A percentile compares a stretch with the other conserved stretches of the same genome.
Conservation (phyloP, 2,888 invertebrate genomes). For the Ormyrus thymus region DNA sequence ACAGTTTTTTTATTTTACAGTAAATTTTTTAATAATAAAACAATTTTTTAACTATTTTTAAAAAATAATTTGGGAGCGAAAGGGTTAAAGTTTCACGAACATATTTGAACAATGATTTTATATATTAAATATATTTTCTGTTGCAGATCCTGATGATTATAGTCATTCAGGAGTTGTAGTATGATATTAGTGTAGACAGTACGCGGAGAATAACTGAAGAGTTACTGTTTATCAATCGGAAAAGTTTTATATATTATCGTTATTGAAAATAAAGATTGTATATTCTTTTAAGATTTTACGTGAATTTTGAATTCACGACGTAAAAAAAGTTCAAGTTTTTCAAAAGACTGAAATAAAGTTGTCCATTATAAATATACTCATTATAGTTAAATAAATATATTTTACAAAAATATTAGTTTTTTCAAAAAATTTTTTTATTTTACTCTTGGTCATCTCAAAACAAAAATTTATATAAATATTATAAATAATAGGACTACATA, state of each 20-base stretch:
- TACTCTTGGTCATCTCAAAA: too few species aligned
- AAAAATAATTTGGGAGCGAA: too few species aligned
- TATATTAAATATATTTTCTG: slow-evolving; percentile 46
- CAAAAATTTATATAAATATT: not conserved
- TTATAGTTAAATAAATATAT: slow-evolving; percentile 23
- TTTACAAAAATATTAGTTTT: slow-evolving; percentile 19
- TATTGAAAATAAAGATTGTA: slow-evolving; percentile 11
- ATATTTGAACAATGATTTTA: not conserved
- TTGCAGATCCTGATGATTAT: slow-evolving; percentile 71
- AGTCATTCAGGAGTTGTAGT: slow-evolving; percentile 69
- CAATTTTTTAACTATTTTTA: too few species aligned
- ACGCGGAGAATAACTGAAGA: too few species aligned
- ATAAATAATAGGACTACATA: too few species aligned
- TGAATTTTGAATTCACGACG: slow-evolving; percentile 26
- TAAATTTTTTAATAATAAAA: too few species aligned
- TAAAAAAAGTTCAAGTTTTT: slow-evolving; percentile 34
- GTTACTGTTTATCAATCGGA: too few species aligned
- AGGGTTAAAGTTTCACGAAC: too few species aligned
- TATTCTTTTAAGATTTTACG: not conserved
- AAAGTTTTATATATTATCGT: not conserved
- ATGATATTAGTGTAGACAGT: slow-evolving; percentile 55
- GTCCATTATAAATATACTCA: not conserved
- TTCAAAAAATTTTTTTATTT: not conserved
- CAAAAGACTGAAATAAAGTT: slow-evolving; percentile 23
- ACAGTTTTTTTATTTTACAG: too few species aligned